Evolutionary conservation across 2,797 vertebrate species (phyloP).

Genomic region (Danio choprae): DNA sequence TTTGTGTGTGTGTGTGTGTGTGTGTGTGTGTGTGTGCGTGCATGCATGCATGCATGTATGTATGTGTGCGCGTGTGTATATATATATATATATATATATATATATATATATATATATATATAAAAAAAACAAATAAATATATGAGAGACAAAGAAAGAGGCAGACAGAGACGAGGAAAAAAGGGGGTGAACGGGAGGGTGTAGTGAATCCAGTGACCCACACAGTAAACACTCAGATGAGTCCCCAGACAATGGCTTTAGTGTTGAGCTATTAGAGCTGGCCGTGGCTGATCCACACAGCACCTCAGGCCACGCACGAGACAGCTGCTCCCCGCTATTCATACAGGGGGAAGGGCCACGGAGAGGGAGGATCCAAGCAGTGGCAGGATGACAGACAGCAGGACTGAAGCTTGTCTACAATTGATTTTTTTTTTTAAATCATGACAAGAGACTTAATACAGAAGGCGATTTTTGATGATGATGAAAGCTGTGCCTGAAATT

Average conservation of each 20-base stretch:
- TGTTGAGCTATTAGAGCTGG: constrained; percentile 68
- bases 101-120: too few relatives aligned
- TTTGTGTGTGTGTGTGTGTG: constrained; percentile 46
- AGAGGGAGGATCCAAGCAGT: background rate
- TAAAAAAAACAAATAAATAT: too few relatives aligned
- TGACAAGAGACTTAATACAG: background rate
- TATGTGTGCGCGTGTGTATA: too few relatives aligned
- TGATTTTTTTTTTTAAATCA: background rate
- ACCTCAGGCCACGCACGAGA: constrained; percentile 79
- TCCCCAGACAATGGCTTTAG: constrained; percentile 76
- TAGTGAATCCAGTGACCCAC: constrained; percentile 40
- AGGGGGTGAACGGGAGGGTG: background rate
- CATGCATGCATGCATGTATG: too few relatives aligned
- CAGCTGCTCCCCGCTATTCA: constrained; percentile 76
- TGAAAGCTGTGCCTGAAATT: background rate
- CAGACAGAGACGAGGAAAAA: constrained; percentile 46
- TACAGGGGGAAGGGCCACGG: background rate
- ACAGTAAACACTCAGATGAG: constrained; percentile 46
- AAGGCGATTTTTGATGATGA: background rate
- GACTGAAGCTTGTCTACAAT: background rate
- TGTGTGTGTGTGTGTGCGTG: constrained; percentile 37
- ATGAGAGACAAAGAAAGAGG: constrained; percentile 45
- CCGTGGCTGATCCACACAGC: constrained; percentile 56
- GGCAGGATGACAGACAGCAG: background rate
- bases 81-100: too few relatives aligned